Evolutionary conservation across 1,140 invertebrate species (phyloP), one percentile per base, ranked within the genome.

Genomic region (Brachionus koreanus): DNA sequence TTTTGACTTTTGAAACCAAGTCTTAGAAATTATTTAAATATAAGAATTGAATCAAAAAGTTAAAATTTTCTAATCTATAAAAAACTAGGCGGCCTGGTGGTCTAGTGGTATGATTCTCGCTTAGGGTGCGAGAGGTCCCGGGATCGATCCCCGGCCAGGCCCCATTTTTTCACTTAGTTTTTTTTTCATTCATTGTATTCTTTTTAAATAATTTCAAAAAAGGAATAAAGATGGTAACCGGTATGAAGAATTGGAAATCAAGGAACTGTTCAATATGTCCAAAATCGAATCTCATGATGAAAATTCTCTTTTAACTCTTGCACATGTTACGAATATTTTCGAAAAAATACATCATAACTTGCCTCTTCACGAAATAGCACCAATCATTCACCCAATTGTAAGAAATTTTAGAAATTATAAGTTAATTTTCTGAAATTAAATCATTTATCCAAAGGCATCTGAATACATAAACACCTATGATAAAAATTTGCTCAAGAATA

Each of bases 401-500:
- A 49, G 23, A 49, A 43, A n/a, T 25, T 5, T 61, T 5, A 9
- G 10, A 13, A 10, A 29, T 39, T 2, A 12, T 16, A 2, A 35
- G 16, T 35, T 35, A n/a, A 25, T 77, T 49, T 10, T 72, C 16
- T 10, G 0, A 12, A 29, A 29, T 29, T 2, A 33, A 33, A 23
- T 25, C 23, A 52, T 33, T 2, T 12, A 29, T 67, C 3, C n/a
- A 37, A 82, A 67, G 33, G 57, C 65, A 49, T 65, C 57, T 16
- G 19, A 52, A 65, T 33, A 33, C 13, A 43, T 82, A 61, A 29
- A 65, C 3, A 37, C 9, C 2, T 99, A 97, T 88, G 97, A 99
- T 89, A 96, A 98, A 87, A 96, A 98, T 87, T 94, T 96, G 0
- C 89, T 98, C 49, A 96, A 95, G 13, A 94, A 94, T 83, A 94